Evolutionary conservation across 2,797 vertebrate species (phyloP).

Genomic region (Bovichtus variegatus): DNA sequence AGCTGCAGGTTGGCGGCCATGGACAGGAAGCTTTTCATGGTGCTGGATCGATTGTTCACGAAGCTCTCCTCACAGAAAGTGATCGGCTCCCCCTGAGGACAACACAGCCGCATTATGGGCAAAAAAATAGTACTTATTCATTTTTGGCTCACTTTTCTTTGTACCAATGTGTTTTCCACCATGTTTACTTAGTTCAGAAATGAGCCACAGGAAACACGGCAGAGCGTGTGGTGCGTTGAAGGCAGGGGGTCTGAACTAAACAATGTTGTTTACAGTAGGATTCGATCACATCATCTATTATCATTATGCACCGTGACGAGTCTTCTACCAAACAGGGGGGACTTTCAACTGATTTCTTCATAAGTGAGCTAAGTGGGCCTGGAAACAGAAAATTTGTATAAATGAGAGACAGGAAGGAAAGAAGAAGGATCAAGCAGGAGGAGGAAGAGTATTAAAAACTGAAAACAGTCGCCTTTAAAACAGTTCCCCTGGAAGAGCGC

Average conservation of each 20-base stretch:
- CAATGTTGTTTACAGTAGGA: slow-evolving; percentile 11
- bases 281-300: neutral
- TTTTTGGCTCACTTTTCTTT: slow-evolving; percentile 30
- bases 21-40: slow-evolving; percentile 93
- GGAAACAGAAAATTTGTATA: slow-evolving; percentile 27
- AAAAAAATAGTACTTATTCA: slow-evolving; percentile 19
- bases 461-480: slow-evolving; percentile 41
- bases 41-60: slow-evolving; percentile 92
- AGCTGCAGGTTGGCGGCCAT: slow-evolving; percentile 96
- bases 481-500: slow-evolving; percentile 54
- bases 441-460: slow-evolving; percentile 17
- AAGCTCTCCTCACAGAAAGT: slow-evolving; percentile 97
- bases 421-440: slow-evolving; percentile 16
- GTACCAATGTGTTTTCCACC: slow-evolving; percentile 36
- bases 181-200: slow-evolving; percentile 32
- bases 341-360: slow-evolving; percentile 69
- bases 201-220: slow-evolving; percentile 25
- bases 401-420: slow-evolving; percentile 55
- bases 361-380: slow-evolving; percentile 37
- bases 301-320: slow-evolving; percentile 1
- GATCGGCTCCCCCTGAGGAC: slow-evolving; percentile 92
- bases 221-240: slow-evolving; percentile 21
- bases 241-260: slow-evolving; percentile 37
- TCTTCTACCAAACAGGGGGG: slow-evolving; percentile 21
- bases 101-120: slow-evolving; percentile 39